Evolutionary conservation across 2,113 vertebrate species (phyloP), one percentile per base, ranked within the genome.

Genomic region (Pomatorhinus ruficollis): DNA sequence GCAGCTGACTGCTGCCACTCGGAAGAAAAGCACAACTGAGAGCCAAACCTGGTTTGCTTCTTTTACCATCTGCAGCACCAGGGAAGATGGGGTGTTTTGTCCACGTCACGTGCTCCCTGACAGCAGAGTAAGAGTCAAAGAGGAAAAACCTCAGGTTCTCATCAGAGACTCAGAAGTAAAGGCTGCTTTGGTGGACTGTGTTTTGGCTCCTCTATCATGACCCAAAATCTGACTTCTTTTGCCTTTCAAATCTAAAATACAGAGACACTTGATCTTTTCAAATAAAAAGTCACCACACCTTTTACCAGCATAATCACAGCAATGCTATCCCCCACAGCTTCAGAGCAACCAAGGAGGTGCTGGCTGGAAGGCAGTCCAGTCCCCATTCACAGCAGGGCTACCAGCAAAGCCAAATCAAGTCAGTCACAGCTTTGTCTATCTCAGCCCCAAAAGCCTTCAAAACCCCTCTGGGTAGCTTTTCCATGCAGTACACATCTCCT

Each of bases 1-100:
- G 42, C 76, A 95, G 76, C 82, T 95, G 80, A 83, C 64, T 89
- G 68, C 86, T 95, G 80, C 85, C 86, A 83, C 89, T 86, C 2
- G 0, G 71, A 74, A 90, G 54, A 92, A 68, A 90, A 70, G 59
- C 33, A 87, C 49, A 87, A 47, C 23, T 39, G 24, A 87, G 16
- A 81, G 27, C 31, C 77, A 74, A 45, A 56, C 15, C 47, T 64
- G 31, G 28, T 78, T 84, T 94, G 31, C 40, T 68, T 45, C 72
- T 89, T 92, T 83, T 56, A 50, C 82, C 72, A 57, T 70, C 83
- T 75, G 57, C 22, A 3, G n/a, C 49, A 84, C 14, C 31, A 64
- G 40, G 39, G 65, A 91, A 89, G 65, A 92, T n/a, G 33, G 45
- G 37, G 77, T 57, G 66, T 82, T 93, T 93, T 87, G 69, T 60